phyloP scores from a whole-genome alignment of 2,888 invertebrate species.

The Teleiodes luculella region DNA sequence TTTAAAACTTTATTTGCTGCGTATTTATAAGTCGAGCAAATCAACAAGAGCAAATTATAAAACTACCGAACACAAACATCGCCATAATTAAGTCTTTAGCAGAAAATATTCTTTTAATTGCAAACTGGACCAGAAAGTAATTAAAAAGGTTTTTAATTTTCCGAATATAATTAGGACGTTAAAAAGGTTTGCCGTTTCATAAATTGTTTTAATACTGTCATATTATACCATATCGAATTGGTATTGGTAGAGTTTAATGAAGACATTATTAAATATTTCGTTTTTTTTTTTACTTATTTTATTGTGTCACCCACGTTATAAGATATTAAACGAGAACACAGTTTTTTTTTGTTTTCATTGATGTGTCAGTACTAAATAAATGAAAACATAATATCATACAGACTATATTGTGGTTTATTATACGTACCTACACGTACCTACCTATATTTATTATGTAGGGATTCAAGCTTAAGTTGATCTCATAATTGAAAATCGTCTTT shows the following conservation, averaged over 20 bases:
- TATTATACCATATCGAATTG: not conserved
- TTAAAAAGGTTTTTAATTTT: conserved; percentile 3
- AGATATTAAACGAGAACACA: too few relatives aligned
- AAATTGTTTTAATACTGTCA: not conserved
- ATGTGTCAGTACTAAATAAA: too few relatives aligned
- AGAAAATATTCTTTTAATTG: not conserved
- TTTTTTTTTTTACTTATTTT: not conserved
- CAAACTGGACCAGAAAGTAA: not conserved
- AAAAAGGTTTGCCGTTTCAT: not conserved
- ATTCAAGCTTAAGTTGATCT: too few relatives aligned
- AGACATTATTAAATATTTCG: not conserved
- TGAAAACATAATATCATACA: too few relatives aligned
- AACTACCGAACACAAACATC: not conserved
- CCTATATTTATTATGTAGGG: too few relatives aligned
- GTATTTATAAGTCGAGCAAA: not conserved
- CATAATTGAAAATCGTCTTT: too few relatives aligned
- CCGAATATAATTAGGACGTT: not conserved
- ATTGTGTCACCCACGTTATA: conserved; percentile 23
- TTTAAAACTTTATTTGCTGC: too few relatives aligned
- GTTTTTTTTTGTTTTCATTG: too few relatives aligned
- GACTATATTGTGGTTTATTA: too few relatives aligned
- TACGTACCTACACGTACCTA: too few relatives aligned
- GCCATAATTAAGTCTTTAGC: conserved; percentile 1
- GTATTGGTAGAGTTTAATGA: not conserved
- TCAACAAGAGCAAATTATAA: not conserved